A percentile compares a stretch with the other conserved stretches of the same genome.
These are phyloP conservation scores for Schrankia costaestrigalis DNA, from an alignment of 2,888 invertebrate genomes.

Conservation along the genomic window DNA sequence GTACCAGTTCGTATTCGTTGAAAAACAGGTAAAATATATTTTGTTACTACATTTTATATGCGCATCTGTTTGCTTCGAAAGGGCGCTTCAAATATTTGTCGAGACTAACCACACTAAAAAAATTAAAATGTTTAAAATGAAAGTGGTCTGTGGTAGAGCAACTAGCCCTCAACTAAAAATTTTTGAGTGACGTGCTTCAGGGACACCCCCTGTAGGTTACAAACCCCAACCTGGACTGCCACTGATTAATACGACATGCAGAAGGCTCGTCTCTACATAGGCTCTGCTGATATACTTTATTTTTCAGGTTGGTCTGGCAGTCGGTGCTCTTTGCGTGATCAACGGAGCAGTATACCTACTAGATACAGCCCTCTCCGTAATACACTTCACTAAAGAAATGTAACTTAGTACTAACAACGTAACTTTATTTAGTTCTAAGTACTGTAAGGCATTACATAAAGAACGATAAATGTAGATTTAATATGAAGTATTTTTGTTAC, in stretches of 20 bases:
- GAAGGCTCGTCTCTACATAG: too few species aligned
- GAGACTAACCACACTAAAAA: too few species aligned
- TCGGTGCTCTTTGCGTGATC: conserved; percentile 89
- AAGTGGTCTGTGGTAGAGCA: too few species aligned
- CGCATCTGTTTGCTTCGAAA: too few species aligned
- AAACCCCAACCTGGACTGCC: too few species aligned
- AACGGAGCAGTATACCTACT: conserved; percentile 89
- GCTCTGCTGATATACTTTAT: background rate
- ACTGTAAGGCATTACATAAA: conserved; percentile 16
- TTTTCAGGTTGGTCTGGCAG: conserved; percentile 86
- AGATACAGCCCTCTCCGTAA: conserved; percentile 88
- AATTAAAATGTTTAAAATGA: too few species aligned
- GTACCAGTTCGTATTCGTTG: conserved; percentile 85
- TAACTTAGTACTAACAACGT: conserved; percentile 48
- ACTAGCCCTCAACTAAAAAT: too few species aligned
- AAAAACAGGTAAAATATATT: conserved; percentile 80
- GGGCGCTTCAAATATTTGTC: too few species aligned
- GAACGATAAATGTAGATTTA: background rate
- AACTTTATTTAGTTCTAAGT: conserved; percentile 33
- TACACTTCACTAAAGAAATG: conserved; percentile 86
- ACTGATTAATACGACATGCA: too few species aligned
- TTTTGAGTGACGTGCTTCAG: too few species aligned
- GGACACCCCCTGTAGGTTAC: too few species aligned
- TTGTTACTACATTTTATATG: too few species aligned
- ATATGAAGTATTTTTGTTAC: background rate